Evolutionary conservation across 2,113 vertebrate genomes (phyloP), one percentile per base, ranked within the genome.

Genomic region (Amphiprion percula): DNA sequence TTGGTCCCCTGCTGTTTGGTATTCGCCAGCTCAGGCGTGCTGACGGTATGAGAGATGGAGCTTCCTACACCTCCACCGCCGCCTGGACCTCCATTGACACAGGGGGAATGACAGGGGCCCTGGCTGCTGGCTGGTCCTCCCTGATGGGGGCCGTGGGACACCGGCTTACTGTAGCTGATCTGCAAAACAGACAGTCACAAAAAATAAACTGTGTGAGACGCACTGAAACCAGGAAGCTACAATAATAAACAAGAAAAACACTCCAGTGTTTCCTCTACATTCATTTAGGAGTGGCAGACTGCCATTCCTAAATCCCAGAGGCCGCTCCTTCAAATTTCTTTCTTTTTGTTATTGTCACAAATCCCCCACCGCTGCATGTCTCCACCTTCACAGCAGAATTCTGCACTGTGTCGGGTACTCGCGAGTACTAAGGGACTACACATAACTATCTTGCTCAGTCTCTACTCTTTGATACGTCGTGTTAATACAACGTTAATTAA

Each of bases 1-100:
- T 93, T 96, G 56, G 72, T 52, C 24, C 94, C 93, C 74, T 96
- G 96, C 37, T 96, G 93, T 86, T 97, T 96, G 90, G 95, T 95
- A 79, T 98, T 97, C 24, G 97, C 97, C 89, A 99, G 88, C 49
- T 98, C 97, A 0, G 98, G 98, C 0, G 98, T 99, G 92, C 98
- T 99, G 82, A 99, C 97, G 0, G 98, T 99, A 90, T 99, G 98
- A 0, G 97, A 98, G 88, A 99, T 99, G 81, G 97, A 95, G 9
- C 92, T 97, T 21, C 95, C 94, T 1, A 93, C 94, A 0, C 93
- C 91, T 16, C 78, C 82, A 2, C 39, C 88, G 74, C 23, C 65
- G 74, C 2, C 80, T 9, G n/a, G 76, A 72, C 77, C 79, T 60
- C 86, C 90, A 30, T 39, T 96, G 83, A 87, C 69, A 88, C 71